phyloP scores from a whole-genome alignment of 2,888 invertebrate genomes.

The Alloplasta piceator region DNA sequence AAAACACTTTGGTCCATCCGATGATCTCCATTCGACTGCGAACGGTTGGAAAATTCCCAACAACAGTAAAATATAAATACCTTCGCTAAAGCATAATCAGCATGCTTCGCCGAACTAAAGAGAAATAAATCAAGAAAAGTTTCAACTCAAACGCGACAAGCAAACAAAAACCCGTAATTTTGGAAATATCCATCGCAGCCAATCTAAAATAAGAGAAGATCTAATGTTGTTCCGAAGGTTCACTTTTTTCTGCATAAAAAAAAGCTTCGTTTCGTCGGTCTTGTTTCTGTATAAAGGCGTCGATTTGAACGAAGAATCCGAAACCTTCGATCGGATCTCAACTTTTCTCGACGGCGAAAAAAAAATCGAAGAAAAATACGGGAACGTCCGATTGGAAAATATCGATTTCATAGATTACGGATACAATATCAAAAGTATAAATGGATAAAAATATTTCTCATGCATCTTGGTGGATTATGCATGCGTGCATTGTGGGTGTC shows the following conservation, averaged over 20 bases:
- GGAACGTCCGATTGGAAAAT: constrained; percentile 35
- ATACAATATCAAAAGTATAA: not conserved
- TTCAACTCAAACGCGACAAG: constrained; percentile 24
- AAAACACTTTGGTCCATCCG: constrained; percentile 6
- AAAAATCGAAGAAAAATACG: constrained; percentile 12
- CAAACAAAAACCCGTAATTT: constrained; percentile 35
- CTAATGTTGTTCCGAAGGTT: not conserved
- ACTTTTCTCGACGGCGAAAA: constrained; percentile 4
- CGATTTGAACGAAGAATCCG: constrained; percentile 13
- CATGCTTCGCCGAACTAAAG: constrained; percentile 77
- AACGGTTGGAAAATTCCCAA: constrained; percentile 31
- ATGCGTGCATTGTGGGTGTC: constrained; percentile 46
- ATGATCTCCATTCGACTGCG: constrained; percentile 37
- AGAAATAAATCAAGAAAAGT: constrained; percentile 56
- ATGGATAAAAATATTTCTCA: constrained; percentile 42
- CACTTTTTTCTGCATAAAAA: too few species aligned
- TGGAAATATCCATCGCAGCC: constrained; percentile 14
- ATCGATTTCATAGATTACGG: constrained; percentile 7
- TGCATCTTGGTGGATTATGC: constrained; percentile 46
- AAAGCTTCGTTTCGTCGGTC: not conserved
- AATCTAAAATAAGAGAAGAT: constrained; percentile 34
- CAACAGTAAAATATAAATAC: constrained; percentile 75
- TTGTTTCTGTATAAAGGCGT: not conserved
- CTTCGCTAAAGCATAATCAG: constrained; percentile 69
- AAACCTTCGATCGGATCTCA: constrained; percentile 17